phyloP scores from a whole-genome alignment of 2,113 vertebrate species.

The Myrmecophaga tridactyla region DNA sequence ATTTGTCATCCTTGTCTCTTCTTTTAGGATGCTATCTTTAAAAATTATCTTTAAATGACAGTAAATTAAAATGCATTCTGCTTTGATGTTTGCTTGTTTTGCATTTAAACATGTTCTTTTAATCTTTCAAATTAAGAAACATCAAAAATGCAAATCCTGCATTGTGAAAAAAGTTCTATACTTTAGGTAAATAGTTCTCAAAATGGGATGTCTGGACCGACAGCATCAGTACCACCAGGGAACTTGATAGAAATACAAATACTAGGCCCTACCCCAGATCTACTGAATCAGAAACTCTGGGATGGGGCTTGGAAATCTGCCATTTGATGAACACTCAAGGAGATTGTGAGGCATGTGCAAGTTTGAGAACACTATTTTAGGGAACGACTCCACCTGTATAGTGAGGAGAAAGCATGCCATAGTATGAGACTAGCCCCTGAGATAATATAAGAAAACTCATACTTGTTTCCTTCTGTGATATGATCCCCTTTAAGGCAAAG shows the following conservation, averaged over 20 bases:
- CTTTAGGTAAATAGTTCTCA: background rate
- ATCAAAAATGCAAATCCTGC: background rate
- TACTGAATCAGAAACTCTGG: background rate
- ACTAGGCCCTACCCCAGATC: fast-evolving
- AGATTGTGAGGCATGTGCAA: background rate
- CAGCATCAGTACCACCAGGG: background rate
- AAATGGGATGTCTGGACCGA: background rate
- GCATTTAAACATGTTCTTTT: background rate
- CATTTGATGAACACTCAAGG: background rate
- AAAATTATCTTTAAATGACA: background rate
- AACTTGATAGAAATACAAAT: background rate
- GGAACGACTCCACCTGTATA: too few species aligned
- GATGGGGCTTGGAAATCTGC: background rate
- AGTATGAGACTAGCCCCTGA: background rate
- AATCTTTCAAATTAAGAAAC: background rate
- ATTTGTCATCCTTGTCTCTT: background rate
- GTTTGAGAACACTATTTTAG: background rate
- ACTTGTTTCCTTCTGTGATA: background rate
- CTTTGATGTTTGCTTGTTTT: background rate
- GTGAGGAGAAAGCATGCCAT: background rate
- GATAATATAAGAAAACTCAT: background rate
- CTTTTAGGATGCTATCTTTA: background rate
- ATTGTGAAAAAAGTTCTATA: background rate
- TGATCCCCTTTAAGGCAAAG: background rate
- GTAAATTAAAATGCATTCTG: background rate